phyloP scores from a whole-genome alignment of 2,888 invertebrate species.

The Nudaria mundana region DNA sequence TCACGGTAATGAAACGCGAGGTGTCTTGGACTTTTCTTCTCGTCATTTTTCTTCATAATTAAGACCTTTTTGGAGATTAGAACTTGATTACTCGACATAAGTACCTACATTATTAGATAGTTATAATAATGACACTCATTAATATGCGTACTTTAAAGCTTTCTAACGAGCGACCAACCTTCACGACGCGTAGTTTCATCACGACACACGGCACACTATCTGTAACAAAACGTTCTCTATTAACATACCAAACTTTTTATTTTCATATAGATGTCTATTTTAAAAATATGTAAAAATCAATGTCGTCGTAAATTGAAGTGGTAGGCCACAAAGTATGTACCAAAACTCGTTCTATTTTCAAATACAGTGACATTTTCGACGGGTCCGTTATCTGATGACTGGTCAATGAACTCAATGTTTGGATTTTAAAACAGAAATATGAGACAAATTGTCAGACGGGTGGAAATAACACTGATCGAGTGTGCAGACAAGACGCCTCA shows the following conservation, averaged over 20 bases:
- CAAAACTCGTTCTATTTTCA: conserved; percentile 46
- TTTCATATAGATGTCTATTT: conserved; percentile 27
- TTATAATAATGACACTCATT: conserved; percentile 36
- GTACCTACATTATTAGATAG: conserved; percentile 29
- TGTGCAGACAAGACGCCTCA: conserved; percentile 41
- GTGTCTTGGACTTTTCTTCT: conserved; percentile 57
- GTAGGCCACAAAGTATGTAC: conserved; percentile 33
- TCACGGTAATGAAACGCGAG: conserved; percentile 67
- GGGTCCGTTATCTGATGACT: conserved; percentile 42
- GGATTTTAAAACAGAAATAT: conserved; percentile 43
- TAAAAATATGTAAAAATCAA: conserved; percentile 42
- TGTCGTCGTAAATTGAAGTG: conserved; percentile 36
- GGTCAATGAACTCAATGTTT: conserved; percentile 41
- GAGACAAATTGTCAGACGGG: conserved; percentile 19
- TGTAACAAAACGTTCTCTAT: conserved; percentile 46
- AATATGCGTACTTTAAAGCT: conserved; percentile 38
- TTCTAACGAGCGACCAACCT: conserved; percentile 55
- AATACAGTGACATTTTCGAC: conserved; percentile 37
- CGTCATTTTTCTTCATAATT: conserved; percentile 60
- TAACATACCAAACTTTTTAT: conserved; percentile 33
- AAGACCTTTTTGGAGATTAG: conserved; percentile 56
- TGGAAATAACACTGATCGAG: conserved; percentile 20
- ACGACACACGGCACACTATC: conserved; percentile 45
- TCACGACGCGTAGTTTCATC: conserved; percentile 40
- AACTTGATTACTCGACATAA: conserved; percentile 43